phyloP scores from a whole-genome alignment of 23 tunicate genomes.

The Styela clava region DNA sequence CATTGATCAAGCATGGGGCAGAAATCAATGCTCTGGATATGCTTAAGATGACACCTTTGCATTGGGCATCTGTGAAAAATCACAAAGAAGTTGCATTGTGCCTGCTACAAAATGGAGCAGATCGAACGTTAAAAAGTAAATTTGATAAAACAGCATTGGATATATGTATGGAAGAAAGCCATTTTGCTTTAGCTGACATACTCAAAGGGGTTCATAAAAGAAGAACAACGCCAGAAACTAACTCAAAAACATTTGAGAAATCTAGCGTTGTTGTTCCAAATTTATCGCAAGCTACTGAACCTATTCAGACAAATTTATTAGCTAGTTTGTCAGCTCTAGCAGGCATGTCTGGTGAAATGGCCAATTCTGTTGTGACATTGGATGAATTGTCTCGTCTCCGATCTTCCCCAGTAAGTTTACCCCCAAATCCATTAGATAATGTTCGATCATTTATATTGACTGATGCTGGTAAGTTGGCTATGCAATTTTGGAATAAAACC shows the following conservation, averaged over 20 bases:
- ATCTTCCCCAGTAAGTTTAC: background rate
- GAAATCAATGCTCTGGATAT: constrained; percentile 67
- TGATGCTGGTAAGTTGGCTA: constrained; percentile 17
- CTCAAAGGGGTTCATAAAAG: background rate
- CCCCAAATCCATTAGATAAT: background rate
- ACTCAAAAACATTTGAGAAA: background rate
- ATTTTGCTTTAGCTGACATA: background rate
- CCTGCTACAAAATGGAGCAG: constrained; percentile 52
- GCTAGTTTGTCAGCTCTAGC: constrained; percentile 9
- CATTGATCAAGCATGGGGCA: constrained; percentile 49
- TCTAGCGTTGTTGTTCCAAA: background rate
- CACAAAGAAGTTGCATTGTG: constrained; percentile 33
- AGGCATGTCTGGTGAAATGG: background rate
- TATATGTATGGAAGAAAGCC: constrained; percentile 2
- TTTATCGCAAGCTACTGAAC: background rate
- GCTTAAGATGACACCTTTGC: constrained; percentile 73
- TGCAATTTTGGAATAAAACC: constrained; percentile 20
- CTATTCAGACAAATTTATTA: background rate
- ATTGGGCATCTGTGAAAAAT: constrained; percentile 64
- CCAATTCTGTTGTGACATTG: background rate
- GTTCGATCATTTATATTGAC: constrained; percentile 5
- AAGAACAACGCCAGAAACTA: background rate
- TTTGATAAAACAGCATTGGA: constrained; percentile 23
- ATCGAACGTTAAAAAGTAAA: constrained; percentile 32
- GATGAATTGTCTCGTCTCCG: constrained; percentile 8